phyloP scores from a whole-genome alignment of 2,113 vertebrate species.

The Sinocyclocheilus rhinocerous region DNA sequence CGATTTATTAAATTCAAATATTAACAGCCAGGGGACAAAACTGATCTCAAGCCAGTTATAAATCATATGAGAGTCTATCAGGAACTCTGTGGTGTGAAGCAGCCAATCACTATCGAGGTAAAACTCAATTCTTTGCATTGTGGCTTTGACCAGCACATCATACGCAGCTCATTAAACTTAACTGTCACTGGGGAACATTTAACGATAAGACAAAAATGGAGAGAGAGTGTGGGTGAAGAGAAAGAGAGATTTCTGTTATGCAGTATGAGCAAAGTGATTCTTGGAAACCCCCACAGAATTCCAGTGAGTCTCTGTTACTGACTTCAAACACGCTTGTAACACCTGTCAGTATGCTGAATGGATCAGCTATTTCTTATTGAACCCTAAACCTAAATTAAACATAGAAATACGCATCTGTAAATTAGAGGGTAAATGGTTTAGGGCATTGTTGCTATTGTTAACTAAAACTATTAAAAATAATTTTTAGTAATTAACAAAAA shows the following conservation, averaged over 20 bases:
- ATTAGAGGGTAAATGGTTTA: neutral
- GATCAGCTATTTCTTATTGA: neutral
- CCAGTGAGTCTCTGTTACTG: neutral
- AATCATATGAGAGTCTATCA: neutral
- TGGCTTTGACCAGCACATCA: slow-evolving; percentile 8
- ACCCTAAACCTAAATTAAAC: neutral
- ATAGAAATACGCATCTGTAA: neutral
- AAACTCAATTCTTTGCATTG: slow-evolving; percentile 27
- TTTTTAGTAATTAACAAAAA: neutral
- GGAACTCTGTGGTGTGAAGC: no score
- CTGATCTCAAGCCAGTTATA: neutral
- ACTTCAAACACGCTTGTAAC: neutral
- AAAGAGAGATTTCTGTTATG: neutral
- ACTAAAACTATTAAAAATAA: neutral
- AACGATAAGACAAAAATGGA: neutral
- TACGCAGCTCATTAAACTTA: slow-evolving; percentile 37
- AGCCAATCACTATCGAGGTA: slow-evolving; percentile 11
- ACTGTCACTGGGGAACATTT: slow-evolving; percentile 19
- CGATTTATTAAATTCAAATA: neutral
- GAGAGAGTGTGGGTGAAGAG: neutral
- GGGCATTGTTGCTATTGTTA: neutral
- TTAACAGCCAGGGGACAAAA: neutral
- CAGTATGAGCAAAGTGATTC: neutral
- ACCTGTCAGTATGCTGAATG: neutral
- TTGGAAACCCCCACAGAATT: neutral